These are phyloP conservation scores for Hoplodrina ambigua DNA, from an alignment of 2,888 invertebrate species.

Conservation along the genomic window DNA sequence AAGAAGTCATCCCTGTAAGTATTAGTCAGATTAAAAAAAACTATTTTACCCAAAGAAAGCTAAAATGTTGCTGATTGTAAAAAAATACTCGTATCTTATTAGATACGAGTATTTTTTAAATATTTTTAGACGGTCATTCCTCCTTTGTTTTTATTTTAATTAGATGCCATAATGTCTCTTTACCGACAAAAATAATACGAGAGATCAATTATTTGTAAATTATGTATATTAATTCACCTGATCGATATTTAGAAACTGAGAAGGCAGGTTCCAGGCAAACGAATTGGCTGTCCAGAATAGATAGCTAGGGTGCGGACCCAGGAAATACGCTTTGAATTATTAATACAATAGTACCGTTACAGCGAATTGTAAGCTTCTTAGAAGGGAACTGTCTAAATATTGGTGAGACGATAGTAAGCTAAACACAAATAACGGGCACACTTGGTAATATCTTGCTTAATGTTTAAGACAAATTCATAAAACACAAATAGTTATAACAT, in stretches of 20 bases:
- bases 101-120: no score
- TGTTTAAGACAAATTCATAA: slow-evolving; percentile 28
- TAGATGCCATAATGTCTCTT: no score
- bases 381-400: slow-evolving; percentile 85
- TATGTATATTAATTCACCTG: background rate
- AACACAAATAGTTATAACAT: background rate
- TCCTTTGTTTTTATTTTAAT: no score
- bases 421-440: slow-evolving; percentile 68
- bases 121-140: no score
- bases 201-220: background rate
- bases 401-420: slow-evolving; percentile 74
- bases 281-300: slow-evolving; percentile 78
- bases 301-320: slow-evolving; percentile 74
- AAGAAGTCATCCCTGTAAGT: no score
- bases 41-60: no score
- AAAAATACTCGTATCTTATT: no score
- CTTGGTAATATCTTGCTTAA: slow-evolving; percentile 46
- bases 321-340: slow-evolving; percentile 85
- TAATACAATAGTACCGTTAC: slow-evolving; percentile 83
- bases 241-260: slow-evolving; percentile 64
- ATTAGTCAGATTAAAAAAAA: no score
- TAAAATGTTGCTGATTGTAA: no score
- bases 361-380: slow-evolving; percentile 88
- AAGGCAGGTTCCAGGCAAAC: slow-evolving; percentile 74
- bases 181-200: no score